Evolutionary conservation across 2,797 vertebrate genomes (phyloP).

Genomic region (Agapornis canus): DNA sequence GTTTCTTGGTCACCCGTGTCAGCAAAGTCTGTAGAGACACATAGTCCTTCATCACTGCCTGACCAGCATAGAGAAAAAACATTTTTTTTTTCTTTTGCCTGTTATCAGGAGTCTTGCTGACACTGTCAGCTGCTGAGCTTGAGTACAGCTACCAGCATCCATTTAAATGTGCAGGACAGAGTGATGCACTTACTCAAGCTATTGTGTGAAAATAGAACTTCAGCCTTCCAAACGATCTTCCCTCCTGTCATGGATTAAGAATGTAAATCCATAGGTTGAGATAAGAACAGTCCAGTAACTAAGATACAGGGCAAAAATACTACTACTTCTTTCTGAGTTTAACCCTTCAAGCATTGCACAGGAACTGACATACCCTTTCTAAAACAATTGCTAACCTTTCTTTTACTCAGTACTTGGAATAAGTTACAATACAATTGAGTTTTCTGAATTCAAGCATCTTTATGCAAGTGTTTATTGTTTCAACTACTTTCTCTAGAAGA

Average conservation of each 20-base stretch:
- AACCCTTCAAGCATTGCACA: not conserved
- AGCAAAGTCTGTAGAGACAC: not conserved
- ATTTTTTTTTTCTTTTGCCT: not conserved
- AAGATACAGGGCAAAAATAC: not conserved
- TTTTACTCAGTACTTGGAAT: not conserved
- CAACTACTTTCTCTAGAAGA: not conserved
- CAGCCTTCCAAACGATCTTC: not conserved
- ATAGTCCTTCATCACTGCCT: not conserved
- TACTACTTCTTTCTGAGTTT: not conserved
- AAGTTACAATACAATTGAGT: fast-evolving
- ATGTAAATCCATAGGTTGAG: not conserved
- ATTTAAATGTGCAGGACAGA: not conserved
- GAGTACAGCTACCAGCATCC: not conserved
- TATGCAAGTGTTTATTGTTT: not conserved
- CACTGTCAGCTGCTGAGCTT: not conserved
- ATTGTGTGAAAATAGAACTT: not conserved
- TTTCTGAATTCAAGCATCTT: not conserved
- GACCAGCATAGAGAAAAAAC: not conserved
- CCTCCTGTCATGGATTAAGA: not conserved
- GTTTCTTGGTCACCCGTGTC: not conserved
- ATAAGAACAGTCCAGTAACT: not conserved
- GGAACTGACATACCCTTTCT: not conserved
- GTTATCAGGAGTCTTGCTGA: not conserved
- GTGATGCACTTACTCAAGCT: not conserved
- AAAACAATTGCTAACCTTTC: not conserved